A percentile compares a stretch with the other conserved stretches of the same genome.
Conservation (phyloP, 1,140 invertebrate species). For the Zaprionus vittiger region DNA sequence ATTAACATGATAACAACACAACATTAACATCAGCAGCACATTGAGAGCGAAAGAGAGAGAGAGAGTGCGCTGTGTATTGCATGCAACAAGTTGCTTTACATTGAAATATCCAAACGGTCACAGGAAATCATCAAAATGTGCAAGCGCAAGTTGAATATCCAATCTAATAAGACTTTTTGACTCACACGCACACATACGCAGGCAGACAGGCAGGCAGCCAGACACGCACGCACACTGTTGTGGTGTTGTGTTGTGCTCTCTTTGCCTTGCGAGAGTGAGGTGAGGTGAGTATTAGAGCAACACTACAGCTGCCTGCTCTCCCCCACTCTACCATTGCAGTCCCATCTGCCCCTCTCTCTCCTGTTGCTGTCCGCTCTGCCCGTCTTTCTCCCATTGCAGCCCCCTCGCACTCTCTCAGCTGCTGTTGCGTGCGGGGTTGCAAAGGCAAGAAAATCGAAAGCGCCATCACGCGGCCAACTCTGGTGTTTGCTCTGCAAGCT, state of each 20-base stretch:
- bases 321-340: too few species aligned
- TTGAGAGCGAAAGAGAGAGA: neutral
- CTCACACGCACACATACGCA: slow-evolving; percentile 11
- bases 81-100: slow-evolving; percentile 76
- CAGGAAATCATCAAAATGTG: slow-evolving; percentile 79
- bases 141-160: slow-evolving; percentile 56
- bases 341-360: too few species aligned
- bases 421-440: slow-evolving; percentile 64
- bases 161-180: slow-evolving; percentile 49
- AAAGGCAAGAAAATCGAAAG: slow-evolving; percentile 65
- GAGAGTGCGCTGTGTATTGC: slow-evolving; percentile 28
- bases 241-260: slow-evolving; percentile 30
- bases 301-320: slow-evolving; percentile 7
- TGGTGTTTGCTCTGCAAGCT: slow-evolving; percentile 46
- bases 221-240: slow-evolving; percentile 8
- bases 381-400: slow-evolving; percentile 6
- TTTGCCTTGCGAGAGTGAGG: slow-evolving; percentile 11
- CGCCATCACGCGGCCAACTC: slow-evolving; percentile 32
- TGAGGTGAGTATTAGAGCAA: slow-evolving; percentile 2
- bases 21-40: slow-evolving; percentile 25
- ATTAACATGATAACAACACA: slow-evolving; percentile 36
- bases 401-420: slow-evolving; percentile 27
- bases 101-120: slow-evolving; percentile 76
- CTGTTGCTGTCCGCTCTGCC: slow-evolving; percentile 15
- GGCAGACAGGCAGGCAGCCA: neutral